Evolutionary conservation across 2,797 vertebrate genomes (phyloP), one percentile per base, ranked within the genome.

Genomic region (Pangasius macronema): DNA sequence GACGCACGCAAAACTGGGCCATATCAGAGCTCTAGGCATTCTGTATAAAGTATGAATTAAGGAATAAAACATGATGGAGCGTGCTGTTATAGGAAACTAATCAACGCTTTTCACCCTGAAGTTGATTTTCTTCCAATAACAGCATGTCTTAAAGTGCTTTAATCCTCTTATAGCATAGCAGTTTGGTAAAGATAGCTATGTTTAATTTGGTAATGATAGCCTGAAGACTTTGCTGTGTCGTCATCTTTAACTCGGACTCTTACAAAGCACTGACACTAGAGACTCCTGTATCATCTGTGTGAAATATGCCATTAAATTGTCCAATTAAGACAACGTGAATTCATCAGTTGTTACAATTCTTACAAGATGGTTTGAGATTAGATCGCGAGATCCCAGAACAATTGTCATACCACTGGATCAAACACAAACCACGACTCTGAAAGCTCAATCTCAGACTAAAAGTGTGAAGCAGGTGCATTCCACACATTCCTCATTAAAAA

Each of bases 401-500:
- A 63, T 82, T 8, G 24, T 46, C 39, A 27, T 61, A 16, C 13
- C 3, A 2, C 13, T n/a, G 13, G 16, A 49, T 65, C 46, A 53
- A 22, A 42, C 33, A 68, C 27, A 72, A 84, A 72, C 27, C 51
- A 57, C 5, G 51, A n/a, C n/a, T 16, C 9, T 67, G 39, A 84
- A 84, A 70, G 30, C 67, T n/a, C 53, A 27, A 49, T 53, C 63
- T 57, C 42, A 10, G 65, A 42, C 51, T 82, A 46, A 82, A 82
- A 75, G 16, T 57, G 4, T 63, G 68, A 73, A 51, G 67, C 27
- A 61, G 79, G 67, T 73, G 79, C 18, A 84, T 42, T 73, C 51
- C 24, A 57, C 51, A 9, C 51, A 85, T 82, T 82, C 51, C 57
- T 65, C 53, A 86, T 86, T 63, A 61, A 83, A 83, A 87, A 36